Base-by-base conservation (phyloP, 2,888 invertebrate genomes). In the Yponomeuta evonymella region DNA sequence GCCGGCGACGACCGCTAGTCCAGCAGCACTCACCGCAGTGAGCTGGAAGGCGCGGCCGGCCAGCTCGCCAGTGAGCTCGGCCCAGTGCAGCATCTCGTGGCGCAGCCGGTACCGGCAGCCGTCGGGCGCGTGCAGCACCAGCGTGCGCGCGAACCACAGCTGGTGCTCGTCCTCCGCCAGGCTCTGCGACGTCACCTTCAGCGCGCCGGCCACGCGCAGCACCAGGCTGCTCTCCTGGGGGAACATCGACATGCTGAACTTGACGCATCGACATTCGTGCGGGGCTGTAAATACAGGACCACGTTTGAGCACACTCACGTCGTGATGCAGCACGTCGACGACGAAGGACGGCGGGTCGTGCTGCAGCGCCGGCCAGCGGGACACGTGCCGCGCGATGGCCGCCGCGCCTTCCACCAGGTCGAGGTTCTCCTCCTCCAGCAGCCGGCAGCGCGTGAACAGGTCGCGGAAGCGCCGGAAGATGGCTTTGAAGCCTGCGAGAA, bases 291-390 rank as follows among this genome's bases (percentile, higher is more conserved):
- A 23, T 23, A 23, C 0, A 23, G 23, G 23, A 23, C 23, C 1
- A 23, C 23, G 23, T 23, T 23, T 23, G 33, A 33, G 33, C 33
- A 51, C 1, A 72, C 94, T 93, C 83, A 95, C 96, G 48, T 89
- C 88, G 75, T 93, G 93, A 73, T 90, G 85, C 63, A 94, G 82
- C n/a, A 95, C 93, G 79, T 96, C 96, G 0, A 95, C 93, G 10
- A 92, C 90, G 76, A 96, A 95, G 0, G 95, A 94, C 67, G 86
- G 88, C 0, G 94, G 93, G 79, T 96, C 95, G 82, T 96, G 96
- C 73, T 93, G 88, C 0, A 95, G 91, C 5, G 83, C 80, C 0
- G 96, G 96, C 82, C 89, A 90, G 9, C 83, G 81, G 15, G 71
- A 72, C 9, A 86, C 72, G 10, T 83, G 73, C 30, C 79, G 82